These are phyloP conservation scores for Myrmecobius fasciatus DNA, from an alignment of 2,113 vertebrate species.

Conservation along the genomic window DNA sequence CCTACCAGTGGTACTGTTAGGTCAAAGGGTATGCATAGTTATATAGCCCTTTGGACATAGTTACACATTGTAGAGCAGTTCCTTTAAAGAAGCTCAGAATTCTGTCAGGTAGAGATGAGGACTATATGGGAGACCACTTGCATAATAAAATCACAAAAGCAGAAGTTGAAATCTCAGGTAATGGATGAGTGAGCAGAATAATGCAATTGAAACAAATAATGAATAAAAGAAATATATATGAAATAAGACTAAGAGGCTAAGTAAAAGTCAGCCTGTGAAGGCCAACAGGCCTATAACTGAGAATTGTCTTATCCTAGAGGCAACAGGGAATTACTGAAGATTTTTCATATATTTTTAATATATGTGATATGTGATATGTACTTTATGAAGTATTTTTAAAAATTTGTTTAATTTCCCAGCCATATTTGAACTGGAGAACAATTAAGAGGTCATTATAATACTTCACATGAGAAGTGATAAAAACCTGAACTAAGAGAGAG, in stretches of 20 bases:
- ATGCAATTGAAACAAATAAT: neutral
- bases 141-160: neutral
- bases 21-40: too few species aligned
- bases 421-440: neutral
- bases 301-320: neutral
- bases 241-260: neutral
- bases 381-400: neutral
- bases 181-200: neutral
- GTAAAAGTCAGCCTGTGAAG: neutral
- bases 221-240: neutral
- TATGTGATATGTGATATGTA: too few species aligned
- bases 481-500: too few species aligned
- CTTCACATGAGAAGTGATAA: too few species aligned
- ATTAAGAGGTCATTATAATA: too few species aligned
- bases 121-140: neutral
- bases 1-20: too few species aligned
- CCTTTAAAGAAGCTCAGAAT: neutral
- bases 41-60: too few species aligned
- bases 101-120: neutral
- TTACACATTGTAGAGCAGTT: too few species aligned
- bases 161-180: neutral
- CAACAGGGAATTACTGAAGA: neutral
- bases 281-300: neutral
- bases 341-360: neutral
- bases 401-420: neutral